phyloP scores from a whole-genome alignment of 2,113 vertebrate species.

The Plestiodon gilberti region DNA sequence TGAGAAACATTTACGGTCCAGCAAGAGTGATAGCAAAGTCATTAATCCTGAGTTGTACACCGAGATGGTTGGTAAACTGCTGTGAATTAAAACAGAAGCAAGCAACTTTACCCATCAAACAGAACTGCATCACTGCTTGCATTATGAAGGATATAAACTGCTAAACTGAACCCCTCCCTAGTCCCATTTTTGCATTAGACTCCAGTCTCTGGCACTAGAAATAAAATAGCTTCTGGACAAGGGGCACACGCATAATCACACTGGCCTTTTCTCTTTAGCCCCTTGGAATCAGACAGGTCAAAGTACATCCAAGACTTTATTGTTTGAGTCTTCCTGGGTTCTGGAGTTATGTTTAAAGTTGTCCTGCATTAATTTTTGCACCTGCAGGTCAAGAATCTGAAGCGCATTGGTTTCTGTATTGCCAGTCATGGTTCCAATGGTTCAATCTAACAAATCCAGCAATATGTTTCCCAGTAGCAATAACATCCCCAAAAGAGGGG shows the following conservation, averaged over 20 bases:
- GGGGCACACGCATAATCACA: background rate
- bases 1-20: background rate
- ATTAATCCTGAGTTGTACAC: background rate
- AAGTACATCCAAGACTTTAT: background rate
- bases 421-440: background rate
- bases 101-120: background rate
- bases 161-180: background rate
- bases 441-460: background rate
- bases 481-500: background rate
- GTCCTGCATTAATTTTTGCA: background rate
- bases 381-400: background rate
- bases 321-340: background rate
- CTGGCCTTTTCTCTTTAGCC: background rate
- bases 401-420: background rate
- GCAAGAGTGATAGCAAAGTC: background rate
- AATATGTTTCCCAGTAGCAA: background rate
- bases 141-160: background rate
- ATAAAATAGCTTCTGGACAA: background rate
- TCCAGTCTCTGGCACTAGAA: background rate
- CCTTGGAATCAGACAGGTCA: background rate
- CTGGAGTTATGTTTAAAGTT: background rate
- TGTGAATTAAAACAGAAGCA: background rate
- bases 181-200: background rate
- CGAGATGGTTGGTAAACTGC: background rate
- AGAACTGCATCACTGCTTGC: background rate